Percentiles rank a stretch among this genome's conserved stretches.
Evolutionary conservation across 2,113 vertebrate species (phyloP).

Genomic region (Apus apus): DNA sequence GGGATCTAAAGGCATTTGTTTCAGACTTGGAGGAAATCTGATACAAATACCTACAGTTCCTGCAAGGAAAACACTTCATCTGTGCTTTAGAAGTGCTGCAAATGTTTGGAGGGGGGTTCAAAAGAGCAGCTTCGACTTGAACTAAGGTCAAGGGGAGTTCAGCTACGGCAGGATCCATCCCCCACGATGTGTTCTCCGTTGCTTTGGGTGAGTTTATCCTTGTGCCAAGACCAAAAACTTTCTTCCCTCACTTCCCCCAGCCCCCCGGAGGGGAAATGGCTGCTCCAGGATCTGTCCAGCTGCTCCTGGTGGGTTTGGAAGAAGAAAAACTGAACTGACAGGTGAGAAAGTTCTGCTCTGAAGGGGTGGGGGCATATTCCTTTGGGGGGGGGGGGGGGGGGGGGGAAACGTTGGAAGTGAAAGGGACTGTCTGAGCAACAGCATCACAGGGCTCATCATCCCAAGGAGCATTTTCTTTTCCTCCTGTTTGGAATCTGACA

Average conservation of each 20-base stretch:
- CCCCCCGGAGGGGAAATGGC: neutral
- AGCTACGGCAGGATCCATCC: slow-evolving; percentile 3
- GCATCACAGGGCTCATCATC: neutral
- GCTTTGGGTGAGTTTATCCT: neutral
- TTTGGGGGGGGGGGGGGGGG: neutral
- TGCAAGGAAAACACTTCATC: neutral
- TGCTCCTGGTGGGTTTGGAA: neutral
- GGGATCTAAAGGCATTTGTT: neutral
- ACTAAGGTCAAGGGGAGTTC: slow-evolving; percentile 42
- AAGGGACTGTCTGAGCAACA: neutral
- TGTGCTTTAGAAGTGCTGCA: neutral
- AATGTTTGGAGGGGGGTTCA: neutral
- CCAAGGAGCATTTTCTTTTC: neutral
- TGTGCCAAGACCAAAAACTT: neutral
- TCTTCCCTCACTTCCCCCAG: neutral
- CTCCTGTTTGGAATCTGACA: accelerated
- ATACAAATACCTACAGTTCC: neutral
- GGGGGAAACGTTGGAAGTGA: too few species aligned
- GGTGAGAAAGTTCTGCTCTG: neutral
- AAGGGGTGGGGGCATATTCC: neutral
- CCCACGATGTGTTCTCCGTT: neutral
- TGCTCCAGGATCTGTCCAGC: neutral
- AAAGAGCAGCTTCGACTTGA: neutral
- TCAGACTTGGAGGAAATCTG: neutral
- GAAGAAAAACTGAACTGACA: neutral